Base-by-base conservation (phyloP, 2,888 invertebrate species). In the Caenorhabditis plicata region DNA sequence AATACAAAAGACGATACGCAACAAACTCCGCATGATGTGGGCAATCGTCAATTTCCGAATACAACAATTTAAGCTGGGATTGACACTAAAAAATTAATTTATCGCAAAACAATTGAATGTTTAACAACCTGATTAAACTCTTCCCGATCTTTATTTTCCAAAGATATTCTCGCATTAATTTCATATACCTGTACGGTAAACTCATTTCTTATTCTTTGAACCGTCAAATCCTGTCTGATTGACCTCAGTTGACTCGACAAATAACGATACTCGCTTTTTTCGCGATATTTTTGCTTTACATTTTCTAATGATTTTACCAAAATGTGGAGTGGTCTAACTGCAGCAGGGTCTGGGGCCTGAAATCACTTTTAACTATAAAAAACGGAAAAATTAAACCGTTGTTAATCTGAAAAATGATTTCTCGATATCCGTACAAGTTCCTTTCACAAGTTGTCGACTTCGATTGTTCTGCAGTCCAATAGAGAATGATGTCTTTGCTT, bases 131-230 rank as follows among this genome's bases (percentile, higher is more conserved):
- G 58, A 47, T 99, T 99, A 82, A 96, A 98, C 82, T 99, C 98
- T 81, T 94, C 95, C 82, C 94, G 93, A 82, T 98, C 98, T 46
- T 92, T 92, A 84, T 85, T 94, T 83, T 98, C 96, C 82, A 98
- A 86, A 43, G 96, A 95, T 79, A 98, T 92, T 49, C 95, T 87
- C 4, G 95, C 96, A 85, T 99, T 96, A 3, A 93, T 94, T 85
- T 99, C 98, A 84, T 99, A 98, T 11, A 98, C 98, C 81, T 90
- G 87, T n/a, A 98, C 89, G 48, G 96, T 94, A 81, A 99, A 94
- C 68, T 86, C 86, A 84, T 94, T 91, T 71, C 96, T 85, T 72
- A 98, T 87, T 77, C 95, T 92, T 87, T 98, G 98, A 42, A 93
- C 96, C 63, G 96, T 98, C 75, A 99, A 86, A 87, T 99, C 98